These are phyloP conservation scores for Metopolophium dirhodum DNA, from an alignment of 1,140 invertebrate genomes.

Conservation along the genomic window DNA sequence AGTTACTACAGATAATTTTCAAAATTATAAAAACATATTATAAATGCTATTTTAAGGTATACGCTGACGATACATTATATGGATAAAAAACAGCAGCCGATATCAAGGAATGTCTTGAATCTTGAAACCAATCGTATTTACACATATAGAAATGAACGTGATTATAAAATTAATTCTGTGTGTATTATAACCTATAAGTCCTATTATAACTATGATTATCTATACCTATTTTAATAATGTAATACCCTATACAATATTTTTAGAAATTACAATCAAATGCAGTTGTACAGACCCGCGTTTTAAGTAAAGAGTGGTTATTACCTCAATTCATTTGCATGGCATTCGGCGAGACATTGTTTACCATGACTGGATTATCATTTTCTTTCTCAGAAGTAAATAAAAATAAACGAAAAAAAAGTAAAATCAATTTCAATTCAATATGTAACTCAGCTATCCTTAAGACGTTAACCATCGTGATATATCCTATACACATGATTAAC, in stretches of 20 bases:
- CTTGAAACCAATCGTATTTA: neutral
- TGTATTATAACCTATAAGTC: neutral
- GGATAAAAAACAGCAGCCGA: neutral
- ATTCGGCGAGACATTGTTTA: constrained; percentile 71
- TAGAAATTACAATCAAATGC: neutral
- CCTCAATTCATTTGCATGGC: constrained; percentile 73
- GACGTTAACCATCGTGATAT: neutral
- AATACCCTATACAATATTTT: neutral
- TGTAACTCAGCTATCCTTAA: neutral
- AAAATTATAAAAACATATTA: neutral
- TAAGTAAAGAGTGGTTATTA: constrained; percentile 70
- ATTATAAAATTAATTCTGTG: neutral
- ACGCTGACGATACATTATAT: constrained; percentile 21
- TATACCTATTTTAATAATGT: neutral
- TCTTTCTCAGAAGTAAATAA: constrained; percentile 71
- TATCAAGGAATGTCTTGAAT: neutral
- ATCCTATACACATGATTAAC: neutral
- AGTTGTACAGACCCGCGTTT: neutral
- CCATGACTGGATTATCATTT: constrained; percentile 73
- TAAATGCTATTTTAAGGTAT: constrained; percentile 1
- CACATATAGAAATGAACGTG: neutral
- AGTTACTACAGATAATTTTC: neutral
- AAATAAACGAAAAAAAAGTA: neutral
- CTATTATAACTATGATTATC: neutral
- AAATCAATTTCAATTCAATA: neutral